Percentiles rank a stretch among this genome's conserved stretches.
phyloP scores from a whole-genome alignment of 2,888 invertebrate species.

The Synanthedon myopaeformis region DNA sequence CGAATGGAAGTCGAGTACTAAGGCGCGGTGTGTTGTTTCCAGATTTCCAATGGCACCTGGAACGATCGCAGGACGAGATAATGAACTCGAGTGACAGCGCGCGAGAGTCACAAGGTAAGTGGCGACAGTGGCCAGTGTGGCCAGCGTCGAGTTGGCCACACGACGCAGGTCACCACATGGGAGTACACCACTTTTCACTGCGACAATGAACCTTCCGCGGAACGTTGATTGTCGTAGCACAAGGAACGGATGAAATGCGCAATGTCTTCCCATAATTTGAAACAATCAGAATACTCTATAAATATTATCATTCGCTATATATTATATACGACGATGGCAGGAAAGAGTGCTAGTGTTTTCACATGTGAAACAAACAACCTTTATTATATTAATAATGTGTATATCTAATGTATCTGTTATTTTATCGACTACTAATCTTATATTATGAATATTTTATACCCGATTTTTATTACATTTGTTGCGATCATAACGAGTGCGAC shows the following conservation, averaged over 20 bases:
- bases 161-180: conserved; percentile 50
- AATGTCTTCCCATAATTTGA: conserved; percentile 71
- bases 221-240: conserved; percentile 54
- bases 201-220: conserved; percentile 40
- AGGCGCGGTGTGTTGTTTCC: conserved; percentile 9
- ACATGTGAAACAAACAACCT: conserved; percentile 67
- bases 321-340: conserved; percentile 59
- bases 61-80: conserved; percentile 87
- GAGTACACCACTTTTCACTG: conserved; percentile 48
- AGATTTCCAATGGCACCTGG: conserved; percentile 92
- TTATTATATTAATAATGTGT: conserved; percentile 35
- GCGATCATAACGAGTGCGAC: conserved; percentile 32
- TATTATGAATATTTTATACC: conserved; percentile 49
- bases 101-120: conserved; percentile 93
- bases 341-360: conserved; percentile 70
- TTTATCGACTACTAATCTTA: conserved; percentile 58
- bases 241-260: conserved; percentile 72
- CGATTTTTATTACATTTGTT: conserved; percentile 44
- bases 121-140: conserved; percentile 13
- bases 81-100: conserved; percentile 88
- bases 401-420: conserved; percentile 54
- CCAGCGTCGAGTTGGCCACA: conserved; percentile 10
- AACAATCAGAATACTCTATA: conserved; percentile 50
- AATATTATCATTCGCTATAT: conserved; percentile 49
- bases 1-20: too few species aligned